Conservation (phyloP, 2,113 vertebrate genomes). For the Tor tambroides region DNA sequence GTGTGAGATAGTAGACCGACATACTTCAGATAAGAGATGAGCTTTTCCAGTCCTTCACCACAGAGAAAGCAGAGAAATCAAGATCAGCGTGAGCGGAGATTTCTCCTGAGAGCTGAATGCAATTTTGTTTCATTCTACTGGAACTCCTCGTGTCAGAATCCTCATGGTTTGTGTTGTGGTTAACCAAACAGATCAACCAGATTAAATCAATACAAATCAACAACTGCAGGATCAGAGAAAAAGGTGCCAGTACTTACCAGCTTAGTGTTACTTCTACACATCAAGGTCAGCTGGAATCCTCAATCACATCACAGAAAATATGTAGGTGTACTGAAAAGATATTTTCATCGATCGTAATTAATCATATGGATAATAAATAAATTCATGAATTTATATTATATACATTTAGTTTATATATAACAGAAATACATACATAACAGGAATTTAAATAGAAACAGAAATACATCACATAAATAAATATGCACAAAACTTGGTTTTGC, state of each 20-base stretch:
- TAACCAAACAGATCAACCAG: slow-evolving; percentile 11
- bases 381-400: background rate
- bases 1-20: slow-evolving; percentile 58
- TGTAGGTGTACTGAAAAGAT: background rate
- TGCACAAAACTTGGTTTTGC: background rate
- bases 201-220: slow-evolving; percentile 27
- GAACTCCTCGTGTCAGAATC: background rate
- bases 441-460: background rate
- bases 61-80: background rate
- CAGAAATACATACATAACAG: background rate
- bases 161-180: slow-evolving; percentile 18
- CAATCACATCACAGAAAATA: background rate
- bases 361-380: background rate
- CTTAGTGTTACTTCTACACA: background rate
- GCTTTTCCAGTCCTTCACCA: background rate
- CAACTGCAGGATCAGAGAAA: slow-evolving; percentile 5
- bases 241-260: background rate
- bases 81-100: background rate
- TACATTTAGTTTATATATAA: background rate
- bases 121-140: slow-evolving; percentile 5
- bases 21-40: slow-evolving; percentile 57
- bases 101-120: slow-evolving; percentile 4
- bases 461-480: background rate
- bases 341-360: background rate
- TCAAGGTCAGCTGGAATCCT: background rate